phyloP scores from a whole-genome alignment of 2,888 invertebrate genomes.

The Altica lythri region DNA sequence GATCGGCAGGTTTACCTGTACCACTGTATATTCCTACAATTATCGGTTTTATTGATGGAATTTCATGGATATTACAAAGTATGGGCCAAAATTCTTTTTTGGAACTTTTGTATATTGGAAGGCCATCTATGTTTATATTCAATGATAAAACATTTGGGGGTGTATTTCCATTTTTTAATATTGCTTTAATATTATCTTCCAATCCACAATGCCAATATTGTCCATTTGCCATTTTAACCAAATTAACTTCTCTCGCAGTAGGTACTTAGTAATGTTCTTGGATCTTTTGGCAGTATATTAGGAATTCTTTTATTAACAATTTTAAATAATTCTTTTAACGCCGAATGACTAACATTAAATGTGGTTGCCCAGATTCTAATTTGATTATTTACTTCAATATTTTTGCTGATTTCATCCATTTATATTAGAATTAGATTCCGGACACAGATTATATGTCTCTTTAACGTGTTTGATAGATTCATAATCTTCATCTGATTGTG shows the following conservation, averaged over 20 bases:
- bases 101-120: slow-evolving; percentile 35
- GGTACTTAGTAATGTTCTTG: background rate
- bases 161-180: slow-evolving; percentile 5
- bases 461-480: background rate
- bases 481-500: background rate
- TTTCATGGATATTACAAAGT: slow-evolving; percentile 14
- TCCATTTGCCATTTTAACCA: slow-evolving; percentile 10
- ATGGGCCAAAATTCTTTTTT: slow-evolving; percentile 38
- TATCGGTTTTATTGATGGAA: slow-evolving; percentile 26
- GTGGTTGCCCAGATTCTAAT: background rate
- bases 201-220: slow-evolving; percentile 17
- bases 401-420: background rate
- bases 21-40: slow-evolving; percentile 31
- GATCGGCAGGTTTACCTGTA: slow-evolving; percentile 24
- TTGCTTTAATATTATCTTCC: background rate
- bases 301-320: background rate
- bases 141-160: slow-evolving; percentile 13
- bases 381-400: background rate
- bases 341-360: background rate
- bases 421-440: background rate
- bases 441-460: background rate
- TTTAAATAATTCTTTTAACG: background rate
- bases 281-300: background rate
- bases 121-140: slow-evolving; percentile 35
- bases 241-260: background rate